Conservation (phyloP, 2,888 invertebrate genomes). For the Tetranychus piercei region DNA sequence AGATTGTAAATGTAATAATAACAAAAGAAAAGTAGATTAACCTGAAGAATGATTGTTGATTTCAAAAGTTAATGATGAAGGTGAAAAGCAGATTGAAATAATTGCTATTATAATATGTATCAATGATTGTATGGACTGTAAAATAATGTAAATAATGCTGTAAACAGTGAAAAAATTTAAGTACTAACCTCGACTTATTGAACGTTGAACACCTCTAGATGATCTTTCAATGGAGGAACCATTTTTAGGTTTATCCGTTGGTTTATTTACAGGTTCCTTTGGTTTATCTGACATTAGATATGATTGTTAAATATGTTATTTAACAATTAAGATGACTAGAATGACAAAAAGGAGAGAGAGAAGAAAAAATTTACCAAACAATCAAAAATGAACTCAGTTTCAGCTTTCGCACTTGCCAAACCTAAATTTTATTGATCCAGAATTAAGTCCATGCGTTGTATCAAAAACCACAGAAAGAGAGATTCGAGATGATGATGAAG, state of each 20-base stretch:
- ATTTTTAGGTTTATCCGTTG: not conserved
- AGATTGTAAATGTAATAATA: too few relatives aligned
- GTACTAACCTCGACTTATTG: not conserved
- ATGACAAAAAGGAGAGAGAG: too few relatives aligned
- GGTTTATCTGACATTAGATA: not conserved
- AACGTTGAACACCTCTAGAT: not conserved
- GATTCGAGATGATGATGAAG: not conserved
- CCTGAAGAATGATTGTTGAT: too few relatives aligned
- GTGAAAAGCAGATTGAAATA: too few relatives aligned
- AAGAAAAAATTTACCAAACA: not conserved
- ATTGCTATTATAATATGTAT: too few relatives aligned
- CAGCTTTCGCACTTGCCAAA: not conserved
- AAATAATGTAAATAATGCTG: too few relatives aligned
- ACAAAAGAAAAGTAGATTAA: too few relatives aligned
- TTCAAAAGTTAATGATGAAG: too few relatives aligned
- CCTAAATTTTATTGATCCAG: conserved; percentile 1
- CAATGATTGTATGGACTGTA: too few relatives aligned
- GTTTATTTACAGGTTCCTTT: not conserved
- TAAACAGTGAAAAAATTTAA: too few relatives aligned
- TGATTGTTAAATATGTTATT: not conserved
- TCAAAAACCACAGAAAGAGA: not conserved
- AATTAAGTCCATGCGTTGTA: conserved; percentile 1
- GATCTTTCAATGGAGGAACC: not conserved
- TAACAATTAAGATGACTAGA: not conserved
- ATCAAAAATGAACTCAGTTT: not conserved